Evolutionary conservation across 2,113 vertebrate genomes (phyloP).

Genomic region (Bungarus multicinctus): DNA sequence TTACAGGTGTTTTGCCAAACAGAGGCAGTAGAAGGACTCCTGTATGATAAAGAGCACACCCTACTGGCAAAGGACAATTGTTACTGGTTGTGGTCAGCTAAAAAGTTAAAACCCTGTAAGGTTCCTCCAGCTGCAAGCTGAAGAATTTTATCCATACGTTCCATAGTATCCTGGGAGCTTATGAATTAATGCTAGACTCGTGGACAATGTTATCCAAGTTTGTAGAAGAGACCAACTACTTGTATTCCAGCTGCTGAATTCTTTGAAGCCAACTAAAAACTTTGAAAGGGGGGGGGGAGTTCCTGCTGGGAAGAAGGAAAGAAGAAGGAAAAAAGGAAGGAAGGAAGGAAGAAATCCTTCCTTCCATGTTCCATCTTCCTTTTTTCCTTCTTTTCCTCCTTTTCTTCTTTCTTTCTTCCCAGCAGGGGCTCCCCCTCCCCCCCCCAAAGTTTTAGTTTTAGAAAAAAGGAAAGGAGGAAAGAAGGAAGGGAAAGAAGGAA

Average conservation of each 20-base stretch:
- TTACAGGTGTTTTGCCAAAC: neutral
- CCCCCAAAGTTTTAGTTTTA: neutral
- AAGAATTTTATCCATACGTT: neutral
- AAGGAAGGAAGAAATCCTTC: neutral
- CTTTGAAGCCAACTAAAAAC: constrained; percentile 1
- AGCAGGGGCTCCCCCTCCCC: neutral
- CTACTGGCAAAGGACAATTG: neutral
- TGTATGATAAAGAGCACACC: neutral
- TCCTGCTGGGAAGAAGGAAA: neutral
- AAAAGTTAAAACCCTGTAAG: neutral
- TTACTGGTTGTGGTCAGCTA: neutral
- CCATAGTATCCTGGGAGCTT: neutral
- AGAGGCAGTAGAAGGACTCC: neutral
- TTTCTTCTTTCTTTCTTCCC: neutral
- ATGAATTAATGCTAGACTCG: neutral
- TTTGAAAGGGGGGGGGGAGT: fast-evolving
- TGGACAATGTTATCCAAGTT: neutral
- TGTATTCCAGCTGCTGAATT: neutral
- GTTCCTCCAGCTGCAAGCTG: neutral
- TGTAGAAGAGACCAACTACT: neutral
- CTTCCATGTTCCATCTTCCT: too few relatives aligned
- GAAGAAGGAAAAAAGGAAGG: fast-evolving
- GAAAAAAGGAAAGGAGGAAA: neutral
- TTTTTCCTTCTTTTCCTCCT: too few relatives aligned
- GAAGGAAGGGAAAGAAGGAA: neutral